phyloP scores from a whole-genome alignment of 92 coral and sea anemone species.

The Porites cylindrica region DNA sequence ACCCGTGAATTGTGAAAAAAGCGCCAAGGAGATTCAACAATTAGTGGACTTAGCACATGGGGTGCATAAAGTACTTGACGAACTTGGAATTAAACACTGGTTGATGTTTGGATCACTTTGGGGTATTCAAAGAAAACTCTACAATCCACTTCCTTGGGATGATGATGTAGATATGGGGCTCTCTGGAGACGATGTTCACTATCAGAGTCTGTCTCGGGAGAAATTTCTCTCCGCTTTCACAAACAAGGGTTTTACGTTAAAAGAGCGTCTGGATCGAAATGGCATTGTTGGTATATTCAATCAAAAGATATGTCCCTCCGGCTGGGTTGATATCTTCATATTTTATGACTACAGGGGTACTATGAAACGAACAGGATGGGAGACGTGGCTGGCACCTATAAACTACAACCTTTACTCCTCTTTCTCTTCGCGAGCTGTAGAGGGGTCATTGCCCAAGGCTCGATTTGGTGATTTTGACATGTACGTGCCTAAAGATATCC shows the following conservation, averaged over 20 bases:
- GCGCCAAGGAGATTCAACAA: too few species aligned
- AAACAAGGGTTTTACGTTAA: not conserved
- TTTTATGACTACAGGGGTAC: not conserved
- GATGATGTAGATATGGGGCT: not conserved
- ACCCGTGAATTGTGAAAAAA: not conserved
- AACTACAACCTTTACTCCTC: too few species aligned
- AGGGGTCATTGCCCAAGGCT: too few species aligned
- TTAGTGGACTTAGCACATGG: too few species aligned
- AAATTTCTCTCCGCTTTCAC: not conserved
- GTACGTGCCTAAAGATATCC: too few species aligned
- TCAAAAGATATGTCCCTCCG: not conserved
- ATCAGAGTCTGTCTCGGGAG: not conserved
- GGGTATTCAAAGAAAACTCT: not conserved
- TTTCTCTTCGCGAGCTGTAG: too few species aligned
- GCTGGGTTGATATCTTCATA: not conserved
- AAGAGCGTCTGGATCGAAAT: too few species aligned
- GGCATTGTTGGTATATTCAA: not conserved
- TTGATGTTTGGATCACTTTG: not conserved
- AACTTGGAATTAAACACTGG: slow-evolving; percentile 2
- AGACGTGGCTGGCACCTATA: too few species aligned
- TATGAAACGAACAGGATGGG: too few species aligned
- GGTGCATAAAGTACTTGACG: not conserved
- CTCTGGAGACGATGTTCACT: not conserved
- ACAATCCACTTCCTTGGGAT: slow-evolving; percentile 1
- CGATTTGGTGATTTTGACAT: too few species aligned